A percentile compares a stretch with the other conserved stretches of the same genome.
phyloP scores from a whole-genome alignment of 2,113 vertebrate species.

The Misgurnus anguillicaudatus region DNA sequence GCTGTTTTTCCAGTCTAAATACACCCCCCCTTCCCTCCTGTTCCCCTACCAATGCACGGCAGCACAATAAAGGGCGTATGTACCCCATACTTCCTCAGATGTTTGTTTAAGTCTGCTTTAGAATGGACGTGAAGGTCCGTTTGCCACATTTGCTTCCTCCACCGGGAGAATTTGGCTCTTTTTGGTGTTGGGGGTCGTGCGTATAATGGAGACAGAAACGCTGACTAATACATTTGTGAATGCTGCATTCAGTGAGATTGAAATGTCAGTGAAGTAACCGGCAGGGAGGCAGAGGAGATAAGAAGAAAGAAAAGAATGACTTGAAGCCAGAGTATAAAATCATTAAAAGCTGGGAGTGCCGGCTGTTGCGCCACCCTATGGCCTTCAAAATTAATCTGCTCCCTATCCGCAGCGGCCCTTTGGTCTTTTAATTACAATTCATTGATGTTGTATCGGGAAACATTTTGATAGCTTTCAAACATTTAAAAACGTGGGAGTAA shows the following conservation, averaged over 20 bases:
- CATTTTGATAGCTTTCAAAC: too few relatives aligned
- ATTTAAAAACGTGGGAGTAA: too few relatives aligned
- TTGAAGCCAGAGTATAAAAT: slow-evolving; percentile 58
- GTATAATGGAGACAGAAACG: slow-evolving; percentile 35
- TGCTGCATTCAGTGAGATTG: slow-evolving; percentile 44
- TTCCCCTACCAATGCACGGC: slow-evolving; percentile 38
- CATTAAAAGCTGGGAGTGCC: slow-evolving; percentile 32
- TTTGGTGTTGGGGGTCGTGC: slow-evolving; percentile 40
- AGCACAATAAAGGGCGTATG: slow-evolving; percentile 78
- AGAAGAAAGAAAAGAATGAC: slow-evolving; percentile 63
- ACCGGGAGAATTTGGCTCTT: slow-evolving; percentile 54
- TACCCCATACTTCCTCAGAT: slow-evolving; percentile 70
- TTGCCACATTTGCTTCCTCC: slow-evolving; percentile 72
- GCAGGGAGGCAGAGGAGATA: slow-evolving; percentile 62
- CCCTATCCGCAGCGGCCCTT: slow-evolving; percentile 18
- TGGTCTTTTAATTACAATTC: slow-evolving; percentile 13
- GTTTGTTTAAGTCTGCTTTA: slow-evolving; percentile 75
- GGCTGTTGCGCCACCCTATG: slow-evolving; percentile 6
- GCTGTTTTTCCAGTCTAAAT: slow-evolving; percentile 78
- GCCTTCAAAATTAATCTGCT: not conserved
- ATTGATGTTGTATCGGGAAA: not conserved
- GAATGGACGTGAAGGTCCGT: slow-evolving; percentile 70
- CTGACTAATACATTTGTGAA: slow-evolving; percentile 56
- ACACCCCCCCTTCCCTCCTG: slow-evolving; percentile 52
- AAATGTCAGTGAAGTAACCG: slow-evolving; percentile 47